phyloP scores from a whole-genome alignment of 2,797 vertebrate genomes.

The Crypturellus tataupa region DNA sequence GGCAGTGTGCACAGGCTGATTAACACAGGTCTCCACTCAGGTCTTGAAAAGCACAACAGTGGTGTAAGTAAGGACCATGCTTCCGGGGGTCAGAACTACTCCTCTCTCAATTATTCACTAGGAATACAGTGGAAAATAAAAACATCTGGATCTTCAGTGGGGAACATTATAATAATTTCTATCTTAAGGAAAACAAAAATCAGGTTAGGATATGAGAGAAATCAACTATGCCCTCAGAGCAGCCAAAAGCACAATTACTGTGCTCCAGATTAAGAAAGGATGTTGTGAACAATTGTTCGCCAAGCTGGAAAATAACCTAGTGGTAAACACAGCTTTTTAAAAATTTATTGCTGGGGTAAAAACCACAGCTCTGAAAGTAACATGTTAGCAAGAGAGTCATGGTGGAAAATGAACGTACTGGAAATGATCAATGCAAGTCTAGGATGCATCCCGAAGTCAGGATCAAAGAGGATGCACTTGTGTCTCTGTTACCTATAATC shows the following conservation, averaged over 20 bases:
- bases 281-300: slow-evolving; percentile 23
- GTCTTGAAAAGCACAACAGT: neutral
- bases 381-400: slow-evolving; percentile 11
- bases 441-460: neutral
- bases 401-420: slow-evolving; percentile 9
- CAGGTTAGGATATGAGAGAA: slow-evolving; percentile 30
- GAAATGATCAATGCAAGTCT: slow-evolving; percentile 30
- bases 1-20: neutral
- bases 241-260: slow-evolving; percentile 40
- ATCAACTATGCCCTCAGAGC: slow-evolving; percentile 4
- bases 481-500: neutral
- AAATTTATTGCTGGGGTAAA: slow-evolving; percentile 49
- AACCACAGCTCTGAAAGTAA: slow-evolving; percentile 29
- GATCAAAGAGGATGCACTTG: slow-evolving; percentile 6
- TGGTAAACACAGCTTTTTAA: slow-evolving; percentile 38
- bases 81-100: neutral
- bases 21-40: neutral
- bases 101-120: neutral
- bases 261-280: slow-evolving; percentile 31
- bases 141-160: neutral
- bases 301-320: slow-evolving; percentile 36
- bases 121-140: neutral
- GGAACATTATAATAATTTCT: slow-evolving; percentile 12
- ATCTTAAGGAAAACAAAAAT: slow-evolving; percentile 23
- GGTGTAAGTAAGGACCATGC: neutral